Evolutionary conservation across 1,140 invertebrate genomes (phyloP).

Genomic region (Drosophila leontia): DNA sequence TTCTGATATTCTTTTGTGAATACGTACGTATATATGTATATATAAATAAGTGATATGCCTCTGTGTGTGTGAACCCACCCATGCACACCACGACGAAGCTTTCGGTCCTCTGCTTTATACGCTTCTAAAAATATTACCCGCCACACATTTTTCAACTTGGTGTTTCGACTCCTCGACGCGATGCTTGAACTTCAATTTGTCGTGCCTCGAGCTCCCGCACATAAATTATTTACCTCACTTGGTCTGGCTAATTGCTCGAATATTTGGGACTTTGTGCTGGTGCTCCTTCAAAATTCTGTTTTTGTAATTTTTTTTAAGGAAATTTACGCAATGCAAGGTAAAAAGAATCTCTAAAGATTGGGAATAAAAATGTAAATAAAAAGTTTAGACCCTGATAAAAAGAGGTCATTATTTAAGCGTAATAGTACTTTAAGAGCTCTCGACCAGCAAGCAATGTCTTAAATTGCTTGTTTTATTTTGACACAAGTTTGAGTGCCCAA

Average conservation of each 20-base stretch:
- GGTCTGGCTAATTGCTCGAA: conserved; percentile 41
- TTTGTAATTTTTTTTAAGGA: not conserved
- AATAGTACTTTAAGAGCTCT: conserved; percentile 44
- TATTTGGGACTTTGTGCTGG: conserved; percentile 44
- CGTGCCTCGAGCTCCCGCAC: conserved; percentile 7
- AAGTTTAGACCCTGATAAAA: not conserved
- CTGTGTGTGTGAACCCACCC: conserved; percentile 26
- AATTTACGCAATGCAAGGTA: not conserved
- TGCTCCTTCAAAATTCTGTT: not conserved
- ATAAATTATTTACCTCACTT: conserved; percentile 25
- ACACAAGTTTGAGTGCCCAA: conserved; percentile 47
- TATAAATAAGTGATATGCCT: conserved; percentile 20
- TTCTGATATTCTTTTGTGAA: conserved; percentile 11
- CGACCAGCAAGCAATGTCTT: conserved; percentile 13
- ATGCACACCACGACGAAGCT: conserved; percentile 10
- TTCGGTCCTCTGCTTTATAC: conserved; percentile 4
- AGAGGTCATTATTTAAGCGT: not conserved
- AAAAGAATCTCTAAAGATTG: not conserved
- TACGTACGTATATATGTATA: conserved; percentile 9
- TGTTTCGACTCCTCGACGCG: conserved; percentile 4
- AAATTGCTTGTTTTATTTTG: conserved; percentile 66
- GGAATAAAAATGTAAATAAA: not conserved
- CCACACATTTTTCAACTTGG: conserved; percentile 32
- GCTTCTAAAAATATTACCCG: conserved; percentile 42
- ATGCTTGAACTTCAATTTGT: conserved; percentile 46